phyloP scores from a whole-genome alignment of 2,888 invertebrate genomes.

The Herminia tarsipennalis region DNA sequence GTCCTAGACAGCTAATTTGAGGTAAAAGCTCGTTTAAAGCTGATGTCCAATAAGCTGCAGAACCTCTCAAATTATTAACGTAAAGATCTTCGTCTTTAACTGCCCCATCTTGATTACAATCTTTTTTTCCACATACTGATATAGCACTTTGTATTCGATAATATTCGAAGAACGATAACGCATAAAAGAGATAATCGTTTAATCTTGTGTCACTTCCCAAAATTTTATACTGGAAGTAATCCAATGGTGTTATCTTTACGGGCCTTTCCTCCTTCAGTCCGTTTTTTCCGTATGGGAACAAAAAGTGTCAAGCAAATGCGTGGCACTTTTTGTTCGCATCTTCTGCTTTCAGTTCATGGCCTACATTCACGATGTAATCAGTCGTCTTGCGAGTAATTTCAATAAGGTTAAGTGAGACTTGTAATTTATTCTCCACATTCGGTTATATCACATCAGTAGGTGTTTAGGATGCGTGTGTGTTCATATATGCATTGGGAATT shows the following conservation, averaged over 20 bases:
- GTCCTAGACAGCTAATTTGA: conserved; percentile 34
- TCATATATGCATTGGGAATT: too few relatives aligned
- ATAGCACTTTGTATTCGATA: conserved; percentile 12
- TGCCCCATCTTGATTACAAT: conserved; percentile 2
- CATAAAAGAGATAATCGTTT: conserved; percentile 19
- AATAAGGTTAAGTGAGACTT: conserved; percentile 3
- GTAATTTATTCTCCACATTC: conserved; percentile 4
- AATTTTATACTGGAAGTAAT: conserved; percentile 3
- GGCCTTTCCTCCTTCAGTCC: conserved; percentile 9
- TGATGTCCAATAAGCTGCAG: conserved; percentile 27
- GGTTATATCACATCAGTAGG: conserved; percentile 5
- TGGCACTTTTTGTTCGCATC: too few relatives aligned
- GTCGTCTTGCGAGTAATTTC: conserved; percentile 26
- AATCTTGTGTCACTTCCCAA: neutral
- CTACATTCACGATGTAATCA: conserved; percentile 36
- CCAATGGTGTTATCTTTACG: neutral
- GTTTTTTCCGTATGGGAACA: conserved; percentile 39
- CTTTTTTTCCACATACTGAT: conserved; percentile 9
- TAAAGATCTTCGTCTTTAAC: conserved; percentile 11
- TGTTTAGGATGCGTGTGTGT: too few relatives aligned
- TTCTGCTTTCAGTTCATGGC: conserved; percentile 29
- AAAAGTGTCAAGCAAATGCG: conserved; percentile 38
- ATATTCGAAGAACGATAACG: conserved; percentile 16
- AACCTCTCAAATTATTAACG: conserved; percentile 21
- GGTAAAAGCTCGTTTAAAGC: conserved; percentile 32